A percentile compares a stretch with the other conserved stretches of the same genome.
These are phyloP conservation scores for Drosophila neotestacea DNA, from an alignment of 2,888 invertebrate genomes.

Conservation along the genomic window DNA sequence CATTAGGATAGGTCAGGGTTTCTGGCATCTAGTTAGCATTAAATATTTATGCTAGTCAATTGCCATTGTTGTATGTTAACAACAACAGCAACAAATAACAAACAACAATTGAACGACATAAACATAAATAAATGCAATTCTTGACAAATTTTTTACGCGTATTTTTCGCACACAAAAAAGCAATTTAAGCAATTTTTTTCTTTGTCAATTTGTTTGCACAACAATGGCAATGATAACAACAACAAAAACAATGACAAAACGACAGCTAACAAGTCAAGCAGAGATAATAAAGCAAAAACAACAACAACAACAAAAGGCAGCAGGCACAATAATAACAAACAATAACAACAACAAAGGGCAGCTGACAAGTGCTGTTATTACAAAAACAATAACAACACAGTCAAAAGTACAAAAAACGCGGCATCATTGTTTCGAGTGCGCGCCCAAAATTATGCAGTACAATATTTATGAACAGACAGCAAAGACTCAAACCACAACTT, in stretches of 20 bases:
- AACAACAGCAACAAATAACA: slow-evolving; percentile 24
- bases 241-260: slow-evolving; percentile 8
- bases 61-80: slow-evolving; percentile 22
- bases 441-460: slow-evolving; percentile 64
- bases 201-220: slow-evolving; percentile 50
- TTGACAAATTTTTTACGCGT: slow-evolving; percentile 47
- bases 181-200: slow-evolving; percentile 30
- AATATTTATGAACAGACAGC: slow-evolving; percentile 36
- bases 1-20: slow-evolving; percentile 6
- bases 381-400: slow-evolving; percentile 7
- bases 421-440: slow-evolving; percentile 44
- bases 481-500: slow-evolving; percentile 37
- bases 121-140: slow-evolving; percentile 46
- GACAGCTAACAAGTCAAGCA: slow-evolving; percentile 63
- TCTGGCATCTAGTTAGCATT: slow-evolving; percentile 9
- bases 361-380: slow-evolving; percentile 37
- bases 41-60: slow-evolving; percentile 33
- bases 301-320: slow-evolving; percentile 27
- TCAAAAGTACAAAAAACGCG: slow-evolving; percentile 14
- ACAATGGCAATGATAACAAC: slow-evolving; percentile 37
- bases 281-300: slow-evolving; percentile 54
- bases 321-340: slow-evolving; percentile 21
- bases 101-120: slow-evolving; percentile 29
- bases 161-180: slow-evolving; percentile 21
- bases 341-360: slow-evolving; percentile 19